Base-by-base conservation (phyloP, 2,888 invertebrate species). In the Calameuta pallipes region DNA sequence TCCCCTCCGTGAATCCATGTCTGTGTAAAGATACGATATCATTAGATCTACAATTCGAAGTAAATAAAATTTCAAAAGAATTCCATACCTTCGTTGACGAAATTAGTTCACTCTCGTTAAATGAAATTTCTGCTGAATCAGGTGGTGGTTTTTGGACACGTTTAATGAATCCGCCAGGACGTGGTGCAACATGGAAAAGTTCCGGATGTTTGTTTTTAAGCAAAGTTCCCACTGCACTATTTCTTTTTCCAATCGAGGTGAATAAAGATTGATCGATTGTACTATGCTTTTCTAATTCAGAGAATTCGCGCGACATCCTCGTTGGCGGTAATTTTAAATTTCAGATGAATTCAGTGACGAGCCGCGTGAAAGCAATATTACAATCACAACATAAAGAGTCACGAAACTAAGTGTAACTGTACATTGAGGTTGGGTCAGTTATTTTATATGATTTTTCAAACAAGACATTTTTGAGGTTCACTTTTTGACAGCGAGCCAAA, bases 151-250 rank as follows among this genome's bases (percentile, higher is more conserved):
- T 31, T 30, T 69, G n/a, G 35, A 77, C 37, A 34, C 79, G 69
- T 12, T 68, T 78, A 30, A 78, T 75, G 75, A 78, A 83, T 30
- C 82, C 80, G 4, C 83, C 83, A n/a, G 81, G 82, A n/a, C 81
- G 78, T 68, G 83, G 83, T 15, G 70, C 76, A 36, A 82, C 76
- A 69, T 80, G 74, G 74, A 82, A 83, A 33, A 83, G 69, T 75
- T 82, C 81, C 31, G 83, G 82, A 79, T 83, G 83, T 71, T 81
- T 81, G 35, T 80, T 81, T 73, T 80, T 83, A 12, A 82, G 56
- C 74, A 81, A 78, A 74, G 77, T 56, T 31, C 75, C 80, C 13
- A 78, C 75, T 23, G 78, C 75, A 15, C 74, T 36, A n/a, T 41
- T 78, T 23, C 77, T 80, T 36, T 37, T 69, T 73, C 74, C 78